These are phyloP conservation scores for Hermaeophaga mercurialis DNA, from an alignment of 2,888 invertebrate genomes.

Conservation along the genomic window DNA sequence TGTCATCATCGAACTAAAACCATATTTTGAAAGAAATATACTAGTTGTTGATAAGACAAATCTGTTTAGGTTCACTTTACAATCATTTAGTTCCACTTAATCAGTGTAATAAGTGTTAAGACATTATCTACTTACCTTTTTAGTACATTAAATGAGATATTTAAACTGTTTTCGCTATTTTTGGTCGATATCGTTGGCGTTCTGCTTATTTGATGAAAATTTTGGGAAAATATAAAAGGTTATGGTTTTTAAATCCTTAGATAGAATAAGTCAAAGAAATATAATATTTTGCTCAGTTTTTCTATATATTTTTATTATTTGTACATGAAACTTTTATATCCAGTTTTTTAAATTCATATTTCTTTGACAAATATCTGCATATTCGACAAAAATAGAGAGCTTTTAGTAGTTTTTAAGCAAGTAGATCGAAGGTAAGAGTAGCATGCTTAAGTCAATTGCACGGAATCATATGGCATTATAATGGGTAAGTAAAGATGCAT, in stretches of 20 bases:
- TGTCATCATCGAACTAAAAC: too few species aligned
- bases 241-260: background rate
- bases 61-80: too few species aligned
- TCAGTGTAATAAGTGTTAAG: too few species aligned
- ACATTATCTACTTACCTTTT: too few species aligned
- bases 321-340: too few species aligned
- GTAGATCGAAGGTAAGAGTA: constrained; percentile 24
- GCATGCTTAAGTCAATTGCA: constrained; percentile 19
- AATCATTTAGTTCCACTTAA: too few species aligned
- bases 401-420: constrained; percentile 20
- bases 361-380: background rate
- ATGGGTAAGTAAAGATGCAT: constrained; percentile 14
- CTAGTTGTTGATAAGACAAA: too few species aligned
- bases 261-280: background rate
- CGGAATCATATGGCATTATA: constrained; percentile 9
- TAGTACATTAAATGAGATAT: too few species aligned
- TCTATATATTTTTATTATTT: too few species aligned
- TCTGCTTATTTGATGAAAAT: background rate
- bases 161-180: too few species aligned
- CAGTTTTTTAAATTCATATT: background rate
- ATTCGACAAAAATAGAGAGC: background rate
- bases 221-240: background rate
- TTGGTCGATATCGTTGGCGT: too few species aligned
- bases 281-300: background rate
- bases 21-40: too few species aligned